Evolutionary conservation across 2,888 invertebrate genomes (phyloP), one percentile per base, ranked within the genome.

Genomic region (Drosophila aldrichi): DNA sequence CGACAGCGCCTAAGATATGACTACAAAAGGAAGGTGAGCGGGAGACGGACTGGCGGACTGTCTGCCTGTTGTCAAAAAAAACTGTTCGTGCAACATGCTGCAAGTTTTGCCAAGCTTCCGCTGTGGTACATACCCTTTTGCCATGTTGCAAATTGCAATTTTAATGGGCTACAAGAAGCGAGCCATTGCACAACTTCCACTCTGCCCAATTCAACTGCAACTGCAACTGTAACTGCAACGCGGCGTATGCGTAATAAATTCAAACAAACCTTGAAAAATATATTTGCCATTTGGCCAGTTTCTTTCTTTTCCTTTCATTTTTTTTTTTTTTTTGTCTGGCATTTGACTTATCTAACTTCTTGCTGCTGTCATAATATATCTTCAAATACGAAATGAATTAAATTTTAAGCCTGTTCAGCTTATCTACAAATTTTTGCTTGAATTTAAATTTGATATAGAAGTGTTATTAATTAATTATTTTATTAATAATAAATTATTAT

Each of bases 41-140:
- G n/a, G 12, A 48, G 44, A 20, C 36, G 65, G 66, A 36, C 66
- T 57, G 41, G 62, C 52, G 55, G 41, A 44, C 76, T 67, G 60
- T 77, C 82, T 72, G 71, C 57, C 65, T 43, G 68, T 79, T 82
- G 82, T 84, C 82, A 82, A 78, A 82, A 71, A 40, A 25, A 54
- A 43, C n/a, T 60, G 38, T 71, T 51, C 77, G 22, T 54, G 68
- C 70, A 82, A 72, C 72, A 76, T 85, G 82, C 69, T 74, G 67
- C 72, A 72, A 69, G 73, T 69, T 77, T 52, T 29, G 54, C 25
- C 38, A 29, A 54, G 54, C 54, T 40, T 48, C 48, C 59, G 55
- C 22, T 43, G 55, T 29, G 18, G 55, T 20, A 46, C 59, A 67
- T 68, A 52, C 56, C 68, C 43, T 61, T 60, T 34, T 61, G 55